Evolutionary conservation across 2,113 vertebrate genomes (phyloP), one percentile per base, ranked within the genome.

Genomic region (Corydoras maculifer): DNA sequence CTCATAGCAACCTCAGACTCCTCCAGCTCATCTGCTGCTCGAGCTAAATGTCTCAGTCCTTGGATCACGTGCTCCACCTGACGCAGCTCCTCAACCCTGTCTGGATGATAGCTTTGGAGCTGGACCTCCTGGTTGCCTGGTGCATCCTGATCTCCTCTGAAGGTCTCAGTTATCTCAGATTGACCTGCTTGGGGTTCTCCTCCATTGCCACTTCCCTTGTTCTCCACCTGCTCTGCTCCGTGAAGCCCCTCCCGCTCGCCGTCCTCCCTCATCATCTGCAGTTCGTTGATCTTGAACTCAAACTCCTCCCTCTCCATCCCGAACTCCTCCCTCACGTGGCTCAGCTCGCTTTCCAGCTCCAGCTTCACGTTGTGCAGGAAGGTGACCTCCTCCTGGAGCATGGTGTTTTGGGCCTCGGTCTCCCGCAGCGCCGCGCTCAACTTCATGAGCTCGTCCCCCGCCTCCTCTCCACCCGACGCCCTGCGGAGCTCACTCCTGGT

Each of bases 241-340:
- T 43, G 7, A 43, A 43, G 35, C 7, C 35, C 35, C 4, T 43
- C 35, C 35, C 7, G 35, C 35, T 43, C 80, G 7, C 86, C 84
- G 14, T 92, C 91, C 72, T 98, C 96, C 77, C 89, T 93, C 76
- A 71, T 84, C 85, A 97, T 88, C 68, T 95, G 92, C 31, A 99
- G 76, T 82, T 99, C 97, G 78, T 98, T 92, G 72, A 99, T 92
- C 85, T 96, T 99, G 79, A 99, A 99, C 62, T 98, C 96, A 61
- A 98, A 84, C 69, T 99, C 97, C 79, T 99, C 97, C 64, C 85
- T 87, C 76, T 99, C 97, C 65, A 90, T 85, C 68, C 93, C 92
- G 75, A 94, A 94, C 51, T 99, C 97, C 75, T 94, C 91, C 74
- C 88, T 93, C 68, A 84, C 35, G 43, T 81, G 89, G 2, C 92